These are phyloP conservation scores for Crypturellus tataupa DNA, from an alignment of 2,797 vertebrate genomes.

Conservation along the genomic window DNA sequence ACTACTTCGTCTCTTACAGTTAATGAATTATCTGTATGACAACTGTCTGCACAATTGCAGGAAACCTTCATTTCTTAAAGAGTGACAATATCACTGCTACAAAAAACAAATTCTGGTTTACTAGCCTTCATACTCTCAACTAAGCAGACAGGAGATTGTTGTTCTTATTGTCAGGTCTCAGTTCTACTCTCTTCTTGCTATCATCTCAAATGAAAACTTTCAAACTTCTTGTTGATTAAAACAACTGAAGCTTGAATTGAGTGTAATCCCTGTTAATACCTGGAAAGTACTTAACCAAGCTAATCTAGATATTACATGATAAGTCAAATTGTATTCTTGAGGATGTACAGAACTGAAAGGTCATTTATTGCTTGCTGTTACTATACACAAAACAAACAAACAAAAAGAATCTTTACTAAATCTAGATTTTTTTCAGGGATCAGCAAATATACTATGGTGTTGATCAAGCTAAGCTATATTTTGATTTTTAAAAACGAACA, in stretches of 20 bases:
- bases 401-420: background rate
- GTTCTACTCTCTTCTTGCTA: background rate
- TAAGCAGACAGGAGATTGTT: background rate
- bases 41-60: background rate
- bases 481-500: background rate
- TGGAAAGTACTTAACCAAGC: constrained; percentile 32
- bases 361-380: background rate
- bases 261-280: constrained; percentile 11
- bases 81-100: too few relatives aligned
- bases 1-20: background rate
- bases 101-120: too few relatives aligned
- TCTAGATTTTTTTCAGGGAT: background rate
- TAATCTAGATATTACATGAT: constrained; percentile 13
- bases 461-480: background rate
- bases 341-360: background rate
- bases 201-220: constrained; percentile 28
- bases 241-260: constrained; percentile 36
- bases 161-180: background rate
- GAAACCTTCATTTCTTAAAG: constrained; percentile 7
- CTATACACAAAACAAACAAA: background rate
- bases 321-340: background rate
- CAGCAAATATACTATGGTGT: background rate
- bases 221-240: constrained; percentile 35
- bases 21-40: background rate
- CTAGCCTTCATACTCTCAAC: background rate